A percentile compares a stretch with the other conserved stretches of the same genome.
These are phyloP conservation scores for Antitype chi DNA, from an alignment of 2,888 invertebrate species.

Conservation along the genomic window DNA sequence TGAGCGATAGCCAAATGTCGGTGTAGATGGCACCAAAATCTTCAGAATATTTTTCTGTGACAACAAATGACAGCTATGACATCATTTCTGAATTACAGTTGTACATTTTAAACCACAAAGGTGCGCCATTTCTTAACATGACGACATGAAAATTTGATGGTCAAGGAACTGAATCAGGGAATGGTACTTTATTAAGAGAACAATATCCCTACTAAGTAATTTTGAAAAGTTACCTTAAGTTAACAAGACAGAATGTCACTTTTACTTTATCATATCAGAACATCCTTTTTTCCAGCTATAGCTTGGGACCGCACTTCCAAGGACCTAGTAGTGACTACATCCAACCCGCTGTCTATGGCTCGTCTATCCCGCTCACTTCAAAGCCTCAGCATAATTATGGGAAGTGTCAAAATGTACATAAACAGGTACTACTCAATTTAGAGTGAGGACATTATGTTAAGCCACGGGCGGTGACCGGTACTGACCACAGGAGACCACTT, in stretches of 20 bases:
- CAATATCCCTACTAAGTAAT: not conserved
- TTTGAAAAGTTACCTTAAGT: not conserved
- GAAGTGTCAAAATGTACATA: constrained; percentile 72
- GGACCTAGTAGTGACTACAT: not conserved
- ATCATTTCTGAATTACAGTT: constrained; percentile 3
- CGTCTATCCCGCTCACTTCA: constrained; percentile 27
- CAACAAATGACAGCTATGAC: not conserved
- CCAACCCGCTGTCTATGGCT: not conserved
- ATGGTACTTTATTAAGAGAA: not conserved
- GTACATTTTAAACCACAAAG: not conserved
- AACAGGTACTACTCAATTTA: constrained; percentile 67
- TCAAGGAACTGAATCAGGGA: not conserved
- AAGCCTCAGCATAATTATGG: constrained; percentile 43
- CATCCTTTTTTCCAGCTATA: not conserved
- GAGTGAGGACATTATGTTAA: constrained; percentile 57
- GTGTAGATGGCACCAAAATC: constrained; percentile 33
- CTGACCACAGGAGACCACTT: constrained; percentile 74
- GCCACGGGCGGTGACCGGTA: constrained; percentile 74
- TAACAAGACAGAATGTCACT: not conserved
- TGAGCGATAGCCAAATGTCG: constrained; percentile 39
- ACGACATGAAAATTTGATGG: not conserved
- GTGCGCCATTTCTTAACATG: not conserved
- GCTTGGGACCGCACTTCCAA: not conserved
- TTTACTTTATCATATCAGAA: not conserved
- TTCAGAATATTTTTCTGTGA: constrained; percentile 12